Conservation (phyloP, 53 echinoderm and acorn worm genomes). For the Hippasteria phrygiana region DNA sequence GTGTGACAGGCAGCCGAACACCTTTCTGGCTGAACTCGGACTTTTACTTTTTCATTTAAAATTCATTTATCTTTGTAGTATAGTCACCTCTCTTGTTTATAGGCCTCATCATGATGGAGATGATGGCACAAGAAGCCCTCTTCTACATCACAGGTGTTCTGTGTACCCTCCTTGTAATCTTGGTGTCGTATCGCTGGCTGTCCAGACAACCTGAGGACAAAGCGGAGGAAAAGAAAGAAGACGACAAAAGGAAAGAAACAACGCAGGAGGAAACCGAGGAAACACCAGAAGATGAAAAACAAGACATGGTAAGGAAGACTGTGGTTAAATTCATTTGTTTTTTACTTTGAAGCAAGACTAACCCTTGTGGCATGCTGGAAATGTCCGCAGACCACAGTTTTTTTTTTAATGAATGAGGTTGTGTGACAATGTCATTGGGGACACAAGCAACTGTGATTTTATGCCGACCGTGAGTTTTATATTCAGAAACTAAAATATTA, state of each 20-base stretch:
- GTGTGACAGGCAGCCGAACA: too few species aligned
- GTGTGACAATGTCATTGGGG: too few species aligned
- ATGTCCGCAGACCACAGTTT: too few species aligned
- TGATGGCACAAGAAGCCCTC: slow-evolving; percentile 46
- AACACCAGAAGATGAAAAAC: neutral
- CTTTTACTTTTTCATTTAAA: too few species aligned
- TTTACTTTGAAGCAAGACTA: neutral
- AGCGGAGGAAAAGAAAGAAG: slow-evolving; percentile 22
- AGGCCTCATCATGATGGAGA: neutral
- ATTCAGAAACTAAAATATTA: too few species aligned
- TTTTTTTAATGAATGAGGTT: too few species aligned
- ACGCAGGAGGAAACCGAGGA: slow-evolving; percentile 14
- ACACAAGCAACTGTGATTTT: too few species aligned
- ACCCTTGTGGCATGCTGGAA: too few species aligned
- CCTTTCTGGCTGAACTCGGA: too few species aligned
- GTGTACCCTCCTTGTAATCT: slow-evolving; percentile 71
- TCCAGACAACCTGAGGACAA: slow-evolving; percentile 6
- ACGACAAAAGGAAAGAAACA: neutral
- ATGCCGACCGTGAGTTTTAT: too few species aligned
- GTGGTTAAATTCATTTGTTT: neutral
- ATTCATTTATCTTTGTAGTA: too few species aligned
- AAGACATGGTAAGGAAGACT: neutral
- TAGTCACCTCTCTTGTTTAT: neutral
- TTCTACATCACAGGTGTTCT: slow-evolving; percentile 75
- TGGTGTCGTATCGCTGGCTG: slow-evolving; percentile 74